Conservation (phyloP, 1,140 invertebrate genomes). For the Musca domestica region DNA sequence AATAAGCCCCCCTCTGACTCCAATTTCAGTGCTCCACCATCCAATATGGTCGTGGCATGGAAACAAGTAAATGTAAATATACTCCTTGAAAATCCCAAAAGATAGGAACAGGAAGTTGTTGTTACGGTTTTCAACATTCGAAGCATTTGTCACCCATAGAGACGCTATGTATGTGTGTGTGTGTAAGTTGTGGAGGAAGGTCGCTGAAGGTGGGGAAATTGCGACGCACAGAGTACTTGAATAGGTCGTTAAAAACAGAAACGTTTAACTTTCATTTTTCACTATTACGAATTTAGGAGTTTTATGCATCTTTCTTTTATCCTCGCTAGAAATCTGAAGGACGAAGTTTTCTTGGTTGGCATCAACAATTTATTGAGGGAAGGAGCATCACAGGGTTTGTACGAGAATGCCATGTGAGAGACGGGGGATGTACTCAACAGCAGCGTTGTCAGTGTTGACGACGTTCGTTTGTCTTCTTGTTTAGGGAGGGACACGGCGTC, state of each 20-base stretch:
- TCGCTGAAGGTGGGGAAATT: not conserved
- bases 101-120: conserved; percentile 53
- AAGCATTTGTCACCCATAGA: not conserved
- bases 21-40: not conserved
- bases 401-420: too few relatives aligned
- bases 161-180: not conserved
- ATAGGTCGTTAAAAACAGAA: conserved; percentile 27
- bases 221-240: not conserved
- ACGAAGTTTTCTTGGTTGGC: not conserved
- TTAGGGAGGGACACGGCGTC: too few relatives aligned
- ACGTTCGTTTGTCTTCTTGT: conserved; percentile 36
- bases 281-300: conserved; percentile 20
- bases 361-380: too few relatives aligned
- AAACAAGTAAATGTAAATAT: too few relatives aligned
- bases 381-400: too few relatives aligned
- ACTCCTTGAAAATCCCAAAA: conserved; percentile 39
- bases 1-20: not conserved
- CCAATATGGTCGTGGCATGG: not conserved
- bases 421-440: not conserved
- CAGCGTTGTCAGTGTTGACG: conserved; percentile 42
- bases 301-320: conserved; percentile 11
- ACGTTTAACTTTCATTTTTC: conserved; percentile 36
- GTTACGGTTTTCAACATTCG: conserved; percentile 28
- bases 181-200: not conserved
- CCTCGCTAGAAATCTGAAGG: not conserved